Evolutionary conservation across 2,113 vertebrate genomes (phyloP), one percentile per base, ranked within the genome.

Genomic region (Rousettus leschenaultii): DNA sequence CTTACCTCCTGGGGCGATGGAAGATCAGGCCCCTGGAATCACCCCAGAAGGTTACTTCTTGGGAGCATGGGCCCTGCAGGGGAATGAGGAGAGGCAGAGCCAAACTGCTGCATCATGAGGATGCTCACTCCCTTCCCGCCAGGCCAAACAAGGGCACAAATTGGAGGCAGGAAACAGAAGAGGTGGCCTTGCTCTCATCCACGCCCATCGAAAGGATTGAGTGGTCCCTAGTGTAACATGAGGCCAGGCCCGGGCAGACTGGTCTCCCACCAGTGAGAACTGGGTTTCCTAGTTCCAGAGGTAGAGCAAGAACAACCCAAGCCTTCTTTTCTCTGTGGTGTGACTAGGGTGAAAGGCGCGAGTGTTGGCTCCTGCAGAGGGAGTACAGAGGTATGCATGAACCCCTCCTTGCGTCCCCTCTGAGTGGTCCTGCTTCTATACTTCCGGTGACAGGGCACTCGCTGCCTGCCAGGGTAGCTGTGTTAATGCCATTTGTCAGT

Each of bases 151-250:
- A 59, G 68, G 82, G 38, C 24, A 24, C 10, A 28, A 35, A 43
- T 57, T n/a, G 70, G 40, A 92, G 57, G 22, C 63, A 88, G 89
- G 22, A 78, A 51, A 82, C 22, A 95, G 88, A 57, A 22, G 40
- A 74, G 2, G 5, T 10, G 43, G 16, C 74, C 45, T 70, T 79
- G 59, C 21, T 51, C 13, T 70, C 51, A 70, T 65, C 40, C 28
- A 93, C 77, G 21, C 4, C 61, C 74, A 48, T 6, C 48, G 35
- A 15, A 71, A 61, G 14, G 18, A 78, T 2, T 5, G 4, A 83
- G 65, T 9, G 4, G 70, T 26, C 61, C n/a, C 61, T 65, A 55
- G 45, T 79, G 28, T 53, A 63, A 30, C 26, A 40, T 6, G 75
- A 93, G 26, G 33, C 35, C 68, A 63, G 33, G 30, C n/a, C 24